These are phyloP conservation scores for Tragelaphus buxtoni DNA, from an alignment of 2,113 vertebrate species.

Conservation along the genomic window DNA sequence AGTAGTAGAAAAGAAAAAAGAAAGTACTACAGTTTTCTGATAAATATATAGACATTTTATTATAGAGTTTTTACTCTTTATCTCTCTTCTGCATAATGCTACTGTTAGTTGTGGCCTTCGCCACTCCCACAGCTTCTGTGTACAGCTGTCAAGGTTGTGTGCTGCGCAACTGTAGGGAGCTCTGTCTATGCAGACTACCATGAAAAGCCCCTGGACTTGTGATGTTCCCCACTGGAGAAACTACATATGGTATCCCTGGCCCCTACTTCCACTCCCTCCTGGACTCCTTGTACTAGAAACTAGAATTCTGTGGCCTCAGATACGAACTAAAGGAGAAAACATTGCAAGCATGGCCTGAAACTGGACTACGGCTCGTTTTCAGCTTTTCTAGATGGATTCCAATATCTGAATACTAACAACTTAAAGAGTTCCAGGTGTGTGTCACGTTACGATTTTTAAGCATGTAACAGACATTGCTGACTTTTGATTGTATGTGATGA, in stretches of 20 bases:
- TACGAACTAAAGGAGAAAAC: background rate
- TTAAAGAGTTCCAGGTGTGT: background rate
- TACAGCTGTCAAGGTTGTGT: background rate
- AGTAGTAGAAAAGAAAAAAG: background rate
- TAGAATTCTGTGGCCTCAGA: background rate
- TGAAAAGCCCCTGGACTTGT: background rate
- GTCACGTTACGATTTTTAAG: background rate
- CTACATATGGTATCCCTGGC: background rate
- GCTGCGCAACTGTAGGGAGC: background rate
- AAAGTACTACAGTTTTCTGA: background rate
- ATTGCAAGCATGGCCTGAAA: background rate
- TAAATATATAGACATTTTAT: background rate
- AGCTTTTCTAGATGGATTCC: background rate
- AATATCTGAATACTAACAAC: background rate
- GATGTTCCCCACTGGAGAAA: background rate
- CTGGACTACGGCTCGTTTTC: background rate
- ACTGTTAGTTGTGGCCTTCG: background rate
- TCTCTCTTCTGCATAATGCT: background rate
- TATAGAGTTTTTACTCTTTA: background rate
- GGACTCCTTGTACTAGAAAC: background rate
- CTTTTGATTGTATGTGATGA: background rate
- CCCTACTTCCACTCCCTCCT: background rate
- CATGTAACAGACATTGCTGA: background rate
- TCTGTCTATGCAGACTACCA: rapidly evolving
- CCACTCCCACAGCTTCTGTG: background rate